Conservation (phyloP, 2,797 vertebrate species). For the Anguilla pacifica region DNA sequence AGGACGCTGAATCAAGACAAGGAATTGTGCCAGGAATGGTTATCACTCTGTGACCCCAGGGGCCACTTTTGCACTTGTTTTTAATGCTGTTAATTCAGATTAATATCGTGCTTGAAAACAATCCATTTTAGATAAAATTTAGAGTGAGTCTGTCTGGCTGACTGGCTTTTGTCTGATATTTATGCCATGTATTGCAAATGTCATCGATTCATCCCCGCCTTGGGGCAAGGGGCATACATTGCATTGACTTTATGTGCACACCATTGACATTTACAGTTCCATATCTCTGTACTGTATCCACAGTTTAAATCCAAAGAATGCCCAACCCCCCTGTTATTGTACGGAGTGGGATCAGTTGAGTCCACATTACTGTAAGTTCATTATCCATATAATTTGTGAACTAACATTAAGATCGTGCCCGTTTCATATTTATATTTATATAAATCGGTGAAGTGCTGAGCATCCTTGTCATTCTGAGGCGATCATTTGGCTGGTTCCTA, state of each 20-base stretch:
- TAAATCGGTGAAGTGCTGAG: neutral
- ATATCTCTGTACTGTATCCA: neutral
- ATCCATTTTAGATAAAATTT: neutral
- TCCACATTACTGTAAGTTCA: neutral
- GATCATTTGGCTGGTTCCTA: neutral
- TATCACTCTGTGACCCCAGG: neutral
- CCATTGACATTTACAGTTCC: neutral
- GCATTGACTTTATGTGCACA: neutral
- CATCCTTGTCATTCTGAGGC: neutral
- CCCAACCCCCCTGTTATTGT: neutral
- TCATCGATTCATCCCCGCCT: neutral
- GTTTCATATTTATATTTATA: neutral
- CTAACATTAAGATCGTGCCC: neutral
- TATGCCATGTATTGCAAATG: neutral
- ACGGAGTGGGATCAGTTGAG: neutral
- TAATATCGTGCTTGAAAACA: neutral
- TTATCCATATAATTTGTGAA: neutral
- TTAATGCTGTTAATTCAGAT: neutral
- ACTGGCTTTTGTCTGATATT: constrained; percentile 12
- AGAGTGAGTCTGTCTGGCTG: neutral
- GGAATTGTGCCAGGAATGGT: neutral
- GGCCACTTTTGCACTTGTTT: neutral
- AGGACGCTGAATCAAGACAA: neutral
- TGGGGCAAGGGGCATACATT: neutral
- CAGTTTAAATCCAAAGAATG: neutral